Conservation (phyloP, 2,888 invertebrate genomes). For the Congeria kusceri region DNA sequence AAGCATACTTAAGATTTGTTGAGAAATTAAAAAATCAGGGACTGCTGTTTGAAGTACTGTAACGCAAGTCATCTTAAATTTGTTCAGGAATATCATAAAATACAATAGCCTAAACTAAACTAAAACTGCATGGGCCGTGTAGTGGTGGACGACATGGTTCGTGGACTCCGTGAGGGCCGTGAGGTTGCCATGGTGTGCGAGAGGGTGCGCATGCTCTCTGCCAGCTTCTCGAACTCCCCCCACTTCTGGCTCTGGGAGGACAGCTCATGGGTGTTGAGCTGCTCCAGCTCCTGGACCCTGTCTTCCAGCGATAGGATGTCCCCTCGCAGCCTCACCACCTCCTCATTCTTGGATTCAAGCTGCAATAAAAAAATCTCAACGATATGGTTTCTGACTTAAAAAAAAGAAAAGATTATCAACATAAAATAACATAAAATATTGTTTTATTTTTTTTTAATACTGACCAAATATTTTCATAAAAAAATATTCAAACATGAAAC, state of each 20-base stretch:
- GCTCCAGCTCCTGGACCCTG: conserved; percentile 49
- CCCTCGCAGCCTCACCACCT: conserved; percentile 68
- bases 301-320: conserved; percentile 59
- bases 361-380: conserved; percentile 51
- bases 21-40: no score
- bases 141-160: conserved; percentile 13
- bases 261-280: conserved; percentile 71
- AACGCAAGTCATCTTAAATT: no score
- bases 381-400: no score
- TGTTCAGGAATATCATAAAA: no score
- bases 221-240: conserved; percentile 84
- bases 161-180: conserved; percentile 35
- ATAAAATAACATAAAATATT: no score
- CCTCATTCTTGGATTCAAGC: conserved; percentile 78
- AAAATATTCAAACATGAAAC: no score
- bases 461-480: no score
- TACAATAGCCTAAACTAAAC: no score
- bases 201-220: conserved; percentile 83
- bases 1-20: no score
- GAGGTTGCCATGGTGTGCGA: conserved; percentile 77
- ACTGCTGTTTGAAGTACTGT: no score
- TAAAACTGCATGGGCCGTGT: conserved; percentile 46
- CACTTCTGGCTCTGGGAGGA: conserved; percentile 83
- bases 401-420: no score
- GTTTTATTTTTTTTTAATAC: no score